Evolutionary conservation across 35 echinoderm and acorn worm genomes (phyloP).

Genomic region (Nesometra sesokonis): DNA sequence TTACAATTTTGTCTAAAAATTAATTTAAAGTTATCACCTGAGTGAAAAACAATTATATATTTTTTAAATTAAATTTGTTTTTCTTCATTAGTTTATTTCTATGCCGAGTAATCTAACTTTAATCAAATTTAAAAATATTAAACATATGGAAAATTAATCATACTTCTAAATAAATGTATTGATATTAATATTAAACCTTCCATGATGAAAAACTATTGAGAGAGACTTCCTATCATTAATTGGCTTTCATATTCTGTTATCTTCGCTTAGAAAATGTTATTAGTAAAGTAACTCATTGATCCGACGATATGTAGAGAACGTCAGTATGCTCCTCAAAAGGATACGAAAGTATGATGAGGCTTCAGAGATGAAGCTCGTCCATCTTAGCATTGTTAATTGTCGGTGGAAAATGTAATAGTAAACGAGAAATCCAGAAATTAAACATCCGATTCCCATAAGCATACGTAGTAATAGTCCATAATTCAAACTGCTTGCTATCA

Average conservation of each 20-base stretch:
- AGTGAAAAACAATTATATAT: no score
- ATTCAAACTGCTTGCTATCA: not conserved
- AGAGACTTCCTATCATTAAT: not conserved
- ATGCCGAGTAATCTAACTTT: no score
- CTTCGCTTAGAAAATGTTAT: not conserved
- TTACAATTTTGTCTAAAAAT: no score
- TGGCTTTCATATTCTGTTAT: not conserved
- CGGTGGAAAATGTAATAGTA: not conserved
- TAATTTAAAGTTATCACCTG: no score
- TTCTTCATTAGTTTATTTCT: no score
- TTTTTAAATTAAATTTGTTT: no score
- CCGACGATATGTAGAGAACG: not conserved
- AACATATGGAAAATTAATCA: no score
- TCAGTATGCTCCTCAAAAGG: not conserved
- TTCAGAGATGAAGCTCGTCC: not conserved
- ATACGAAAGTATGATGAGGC: not conserved
- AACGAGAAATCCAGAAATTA: not conserved
- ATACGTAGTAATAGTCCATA: not conserved
- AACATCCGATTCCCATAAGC: not conserved
- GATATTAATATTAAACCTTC: not conserved
- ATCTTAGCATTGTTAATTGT: not conserved
- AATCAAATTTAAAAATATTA: no score
- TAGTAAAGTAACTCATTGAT: not conserved
- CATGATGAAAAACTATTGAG: not conserved
- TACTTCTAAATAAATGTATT: not conserved